A percentile compares a stretch with the other conserved stretches of the same genome.
phyloP scores from a whole-genome alignment of 2,888 invertebrate species.

The Troglohyphantes excavatus region DNA sequence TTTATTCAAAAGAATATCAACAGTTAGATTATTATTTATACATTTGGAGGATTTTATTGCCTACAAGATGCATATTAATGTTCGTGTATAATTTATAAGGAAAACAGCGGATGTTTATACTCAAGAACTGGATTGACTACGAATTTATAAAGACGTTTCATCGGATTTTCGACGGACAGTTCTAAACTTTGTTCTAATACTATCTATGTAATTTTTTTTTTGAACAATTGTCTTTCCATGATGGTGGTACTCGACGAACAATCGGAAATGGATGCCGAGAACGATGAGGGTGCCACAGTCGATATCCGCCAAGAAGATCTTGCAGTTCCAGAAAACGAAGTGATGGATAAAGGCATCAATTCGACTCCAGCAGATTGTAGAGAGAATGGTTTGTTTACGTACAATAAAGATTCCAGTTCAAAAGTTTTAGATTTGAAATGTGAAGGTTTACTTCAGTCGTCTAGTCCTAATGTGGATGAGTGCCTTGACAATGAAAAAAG shows the following conservation, averaged over 20 bases:
- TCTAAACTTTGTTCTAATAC: no score
- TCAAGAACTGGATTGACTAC: no score
- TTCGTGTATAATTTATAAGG: no score
- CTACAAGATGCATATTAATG: no score
- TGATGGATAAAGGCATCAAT: background rate
- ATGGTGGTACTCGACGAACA: background rate
- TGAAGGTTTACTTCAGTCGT: background rate
- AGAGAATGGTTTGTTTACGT: conserved; percentile 15
- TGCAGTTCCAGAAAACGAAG: background rate
- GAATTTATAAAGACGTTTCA: no score
- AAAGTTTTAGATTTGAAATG: conserved; percentile 1
- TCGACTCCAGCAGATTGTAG: background rate
- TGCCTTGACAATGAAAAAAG: background rate
- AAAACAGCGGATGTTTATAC: no score
- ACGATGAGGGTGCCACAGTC: background rate
- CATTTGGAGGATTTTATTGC: no score
- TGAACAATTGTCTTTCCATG: no score
- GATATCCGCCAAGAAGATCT: background rate
- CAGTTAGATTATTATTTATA: no score
- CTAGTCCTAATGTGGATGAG: background rate
- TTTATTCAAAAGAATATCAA: no score
- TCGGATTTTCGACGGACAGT: no score
- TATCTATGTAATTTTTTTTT: no score
- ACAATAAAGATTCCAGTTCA: conserved; percentile 12
- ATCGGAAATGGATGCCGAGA: background rate